Evolutionary conservation across 2,888 invertebrate species (phyloP).

Genomic region (Linnaemya vulpina): DNA sequence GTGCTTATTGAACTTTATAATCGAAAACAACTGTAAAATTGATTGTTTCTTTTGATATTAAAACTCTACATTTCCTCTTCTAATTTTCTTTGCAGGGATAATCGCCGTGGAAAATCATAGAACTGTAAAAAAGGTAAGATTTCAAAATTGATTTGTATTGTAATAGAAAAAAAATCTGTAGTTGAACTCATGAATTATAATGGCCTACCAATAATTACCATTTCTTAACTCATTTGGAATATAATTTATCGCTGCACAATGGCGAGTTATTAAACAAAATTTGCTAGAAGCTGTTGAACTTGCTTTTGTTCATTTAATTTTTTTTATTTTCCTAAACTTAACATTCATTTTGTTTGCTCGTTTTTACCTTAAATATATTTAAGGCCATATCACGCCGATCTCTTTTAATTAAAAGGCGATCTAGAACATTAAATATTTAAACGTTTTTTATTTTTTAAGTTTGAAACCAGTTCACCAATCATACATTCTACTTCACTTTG

Average conservation of each 20-base stretch:
- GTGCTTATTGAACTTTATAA: slow-evolving; percentile 30
- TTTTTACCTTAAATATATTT: slow-evolving; percentile 10
- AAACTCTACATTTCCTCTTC: background rate
- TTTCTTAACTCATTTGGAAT: background rate
- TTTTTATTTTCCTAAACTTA: background rate
- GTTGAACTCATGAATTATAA: background rate
- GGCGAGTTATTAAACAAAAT: background rate
- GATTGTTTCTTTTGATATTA: slow-evolving; percentile 24
- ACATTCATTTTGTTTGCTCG: background rate
- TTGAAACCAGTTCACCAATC: slow-evolving; percentile 34
- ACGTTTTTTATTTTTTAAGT: background rate
- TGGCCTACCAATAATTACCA: background rate
- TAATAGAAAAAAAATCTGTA: background rate
- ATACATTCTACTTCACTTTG: background rate
- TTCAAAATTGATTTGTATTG: background rate
- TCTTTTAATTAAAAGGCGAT: background rate
- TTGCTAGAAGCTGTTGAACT: background rate
- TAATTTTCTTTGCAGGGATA: slow-evolving; percentile 44
- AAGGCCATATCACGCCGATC: background rate
- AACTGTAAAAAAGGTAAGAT: slow-evolving; percentile 40
- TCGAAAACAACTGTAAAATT: slow-evolving; percentile 39
- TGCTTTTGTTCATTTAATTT: background rate
- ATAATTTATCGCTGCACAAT: background rate
- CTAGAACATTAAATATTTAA: slow-evolving; percentile 24
- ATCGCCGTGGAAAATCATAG: background rate